Evolutionary conservation across 2,113 vertebrate genomes (phyloP), one percentile per base, ranked within the genome.

Genomic region (Naja naja): DNA sequence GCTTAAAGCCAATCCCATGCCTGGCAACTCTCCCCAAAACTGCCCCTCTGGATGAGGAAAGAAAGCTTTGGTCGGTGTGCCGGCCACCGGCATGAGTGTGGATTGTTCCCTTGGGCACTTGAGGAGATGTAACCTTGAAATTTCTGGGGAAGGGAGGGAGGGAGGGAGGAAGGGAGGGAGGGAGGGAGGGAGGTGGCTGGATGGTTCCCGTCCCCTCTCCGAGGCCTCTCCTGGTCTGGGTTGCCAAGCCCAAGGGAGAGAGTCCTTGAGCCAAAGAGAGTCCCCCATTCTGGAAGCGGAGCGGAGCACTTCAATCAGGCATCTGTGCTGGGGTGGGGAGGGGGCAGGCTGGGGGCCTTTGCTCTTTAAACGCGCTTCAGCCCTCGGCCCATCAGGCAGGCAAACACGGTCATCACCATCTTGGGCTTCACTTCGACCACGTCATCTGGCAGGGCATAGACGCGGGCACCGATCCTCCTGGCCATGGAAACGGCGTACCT

Each of bases 361-460:
- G 90, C 52, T 54, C 92, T 94, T 98, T 98, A 99, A 93, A 97
- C 98, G 94, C 97, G 96, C 96, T 99, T 99, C 99, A 99, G 98
- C 92, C 99, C 99, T 95, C 99, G 97, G 91, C 99, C 99, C 99
- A 99, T 99, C 98, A 99, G 97, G 96, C 99, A 99, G 34, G 99
- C 99, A 93, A 99, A 99, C 95, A 99, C 98, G 0, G 98, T 99
- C 99, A 99, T 99, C 96, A 99, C 99, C 99, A 99, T 99, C 97
- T 99, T 99, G 18, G 96, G 98, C 90, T 99, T 99, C 95, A 98
- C 97, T 96, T 99, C 99, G 56, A 99, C 98, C 30, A 99, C 96
- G 93, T 99, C 99, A 86, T 99, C 98, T 0, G 99, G 99, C 85
- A 99, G 98, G 81, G 99, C 98, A 0, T 99, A 99, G 43, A 99